Percentiles rank a stretch among this genome's conserved stretches.
Conservation (phyloP, 1,140 invertebrate species). For the Probaryconus sp. region DNA sequence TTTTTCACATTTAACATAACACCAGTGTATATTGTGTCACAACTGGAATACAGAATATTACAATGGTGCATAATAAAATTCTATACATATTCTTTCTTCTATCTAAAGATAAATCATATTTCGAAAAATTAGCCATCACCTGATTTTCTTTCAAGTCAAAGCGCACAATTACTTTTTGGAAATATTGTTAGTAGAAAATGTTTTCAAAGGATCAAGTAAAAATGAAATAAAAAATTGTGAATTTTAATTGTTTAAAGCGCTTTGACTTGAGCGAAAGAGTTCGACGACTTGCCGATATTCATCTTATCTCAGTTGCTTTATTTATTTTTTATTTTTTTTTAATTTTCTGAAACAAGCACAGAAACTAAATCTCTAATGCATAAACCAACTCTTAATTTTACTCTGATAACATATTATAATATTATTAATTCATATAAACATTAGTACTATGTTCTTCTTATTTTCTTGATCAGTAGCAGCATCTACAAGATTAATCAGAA, state of each 20-base stretch:
- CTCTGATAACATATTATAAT: constrained; percentile 69
- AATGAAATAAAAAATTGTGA: background rate
- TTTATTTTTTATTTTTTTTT: constrained; percentile 44
- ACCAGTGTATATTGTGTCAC: constrained; percentile 79
- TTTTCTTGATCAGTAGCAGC: constrained; percentile 19
- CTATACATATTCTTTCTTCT: constrained; percentile 77
- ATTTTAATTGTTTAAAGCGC: constrained; percentile 1
- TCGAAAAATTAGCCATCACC: constrained; percentile 66
- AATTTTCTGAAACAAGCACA: constrained; percentile 67
- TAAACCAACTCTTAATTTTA: constrained; percentile 76
- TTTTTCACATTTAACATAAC: constrained; percentile 78
- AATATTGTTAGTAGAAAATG: too few species aligned
- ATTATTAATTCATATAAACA: constrained; percentile 77
- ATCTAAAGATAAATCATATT: constrained; percentile 75
- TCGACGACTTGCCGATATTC: constrained; percentile 55
- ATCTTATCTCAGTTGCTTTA: constrained; percentile 36
- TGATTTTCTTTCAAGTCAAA: constrained; percentile 69
- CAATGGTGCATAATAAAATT: constrained; percentile 79
- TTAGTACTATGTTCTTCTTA: constrained; percentile 72
- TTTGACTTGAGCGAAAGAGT: constrained; percentile 66
- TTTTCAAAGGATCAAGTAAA: too few species aligned
- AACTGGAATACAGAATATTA: constrained; percentile 78
- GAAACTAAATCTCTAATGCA: constrained; percentile 76
- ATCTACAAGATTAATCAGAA: constrained; percentile 8
- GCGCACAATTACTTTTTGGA: too few species aligned